phyloP scores from a whole-genome alignment of 2,113 vertebrate species.

The Nicator chloris region DNA sequence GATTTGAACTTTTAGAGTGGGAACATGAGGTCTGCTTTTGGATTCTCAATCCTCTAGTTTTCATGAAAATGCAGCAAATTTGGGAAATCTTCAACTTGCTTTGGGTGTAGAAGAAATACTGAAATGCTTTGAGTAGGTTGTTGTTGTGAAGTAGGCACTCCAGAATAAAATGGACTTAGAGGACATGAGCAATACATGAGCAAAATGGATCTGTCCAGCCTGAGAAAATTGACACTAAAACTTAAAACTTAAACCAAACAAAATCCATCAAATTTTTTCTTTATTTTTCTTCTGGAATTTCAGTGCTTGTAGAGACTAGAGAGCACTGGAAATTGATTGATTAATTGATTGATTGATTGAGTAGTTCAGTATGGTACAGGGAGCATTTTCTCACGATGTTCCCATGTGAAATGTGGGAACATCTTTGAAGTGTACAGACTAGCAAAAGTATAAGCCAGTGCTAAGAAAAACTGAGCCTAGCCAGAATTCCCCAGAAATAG shows the following conservation, averaged over 20 bases:
- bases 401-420: not conserved
- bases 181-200: not conserved
- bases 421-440: not conserved
- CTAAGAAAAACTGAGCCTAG: not conserved
- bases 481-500: not conserved
- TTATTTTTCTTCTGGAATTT: conserved; percentile 2
- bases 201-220: conserved; percentile 16
- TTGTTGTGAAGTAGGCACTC: not conserved
- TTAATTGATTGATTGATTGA: not conserved
- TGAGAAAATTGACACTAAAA: conserved; percentile 19
- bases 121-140: not conserved
- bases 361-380: not conserved
- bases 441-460: not conserved
- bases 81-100: not conserved
- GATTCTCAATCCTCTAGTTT: not conserved
- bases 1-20: not conserved
- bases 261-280: not conserved
- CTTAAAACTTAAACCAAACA: conserved; percentile 17
- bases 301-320: not conserved
- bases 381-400: not conserved
- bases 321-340: not conserved
- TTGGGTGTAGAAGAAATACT: not conserved
- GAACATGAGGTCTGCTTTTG: not conserved
- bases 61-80: not conserved
- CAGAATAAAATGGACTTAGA: not conserved